Conservation (phyloP, 2,797 vertebrate species). For the Ceryle rudis region DNA sequence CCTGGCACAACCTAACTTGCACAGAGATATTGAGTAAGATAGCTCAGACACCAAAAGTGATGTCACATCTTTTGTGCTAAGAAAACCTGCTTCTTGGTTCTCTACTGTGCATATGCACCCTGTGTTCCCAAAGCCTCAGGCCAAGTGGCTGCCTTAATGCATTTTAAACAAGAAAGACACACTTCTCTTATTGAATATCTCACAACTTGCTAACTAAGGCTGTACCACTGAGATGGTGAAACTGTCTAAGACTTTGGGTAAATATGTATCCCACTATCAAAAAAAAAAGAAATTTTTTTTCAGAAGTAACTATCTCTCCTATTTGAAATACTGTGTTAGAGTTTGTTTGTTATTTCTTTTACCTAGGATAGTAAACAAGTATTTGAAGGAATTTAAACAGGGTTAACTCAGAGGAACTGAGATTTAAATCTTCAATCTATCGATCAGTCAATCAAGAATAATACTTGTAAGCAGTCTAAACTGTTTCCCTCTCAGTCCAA, state of each 20-base stretch:
- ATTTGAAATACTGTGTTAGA: not conserved
- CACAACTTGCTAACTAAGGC: not conserved
- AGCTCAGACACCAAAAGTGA: not conserved
- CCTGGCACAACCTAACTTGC: not conserved
- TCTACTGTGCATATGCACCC: not conserved
- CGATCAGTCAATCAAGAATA: not conserved
- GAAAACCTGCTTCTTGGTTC: not conserved
- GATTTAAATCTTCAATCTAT: not conserved
- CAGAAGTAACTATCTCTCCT: accelerated
- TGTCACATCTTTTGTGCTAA: not conserved
- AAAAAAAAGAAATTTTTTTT: not conserved
- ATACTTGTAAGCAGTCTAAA: not conserved
- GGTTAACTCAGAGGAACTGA: not conserved
- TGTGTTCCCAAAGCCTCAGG: not conserved
- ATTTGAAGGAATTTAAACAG: not conserved
- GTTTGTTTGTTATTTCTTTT: no score
- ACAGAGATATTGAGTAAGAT: not conserved
- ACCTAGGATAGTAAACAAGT: not conserved
- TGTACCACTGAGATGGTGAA: not conserved
- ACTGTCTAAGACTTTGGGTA: not conserved
- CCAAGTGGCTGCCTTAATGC: not conserved
- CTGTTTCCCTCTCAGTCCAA: not conserved
- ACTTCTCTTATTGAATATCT: not conserved
- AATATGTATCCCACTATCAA: not conserved
- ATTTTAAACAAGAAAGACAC: not conserved